Base-by-base conservation (phyloP, 2,113 vertebrate genomes). In the Agelaius phoeniceus region DNA sequence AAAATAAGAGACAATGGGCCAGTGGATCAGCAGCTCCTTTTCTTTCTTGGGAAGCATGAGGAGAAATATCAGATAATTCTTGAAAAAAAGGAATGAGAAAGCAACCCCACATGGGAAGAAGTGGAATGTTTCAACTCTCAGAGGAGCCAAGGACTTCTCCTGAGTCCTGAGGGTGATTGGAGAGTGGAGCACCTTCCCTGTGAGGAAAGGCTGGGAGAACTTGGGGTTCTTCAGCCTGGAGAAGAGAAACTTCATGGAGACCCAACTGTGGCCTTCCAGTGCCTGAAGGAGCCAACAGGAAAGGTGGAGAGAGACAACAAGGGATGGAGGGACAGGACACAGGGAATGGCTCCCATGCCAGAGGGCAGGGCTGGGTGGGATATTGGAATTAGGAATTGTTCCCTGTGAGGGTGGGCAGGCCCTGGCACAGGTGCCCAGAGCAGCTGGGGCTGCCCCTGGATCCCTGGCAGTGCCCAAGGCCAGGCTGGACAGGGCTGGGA, bases 1-100 rank as follows among this genome's bases (percentile, higher is more conserved):
- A 75, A 61, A 89, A 65, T n/a, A 39, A 91, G 58, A 75, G 55
- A 72, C 1, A 43, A 61, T 19, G 55, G 74, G 67, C 13, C 71
- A 68, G 46, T 74, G 87, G 91, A 66, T 94, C 81, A 83, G 62
- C 1, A 6, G n/a, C 59, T 87, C 62, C 67, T 96, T 84, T 77
- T 24, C 81, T 39, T 81, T 8, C 43, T 72, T 9, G 16, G 2
- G 49, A 87, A 76, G 58, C 31, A 39, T 11, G 24, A 66, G 78
- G 11, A 85, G 84, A 54, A 74, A 80, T 69, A 21, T 21, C n/a
- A 79, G 58, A 10, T 49, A 91, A 39, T 54, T 62, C 15, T 2
- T 66, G 63, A n/a, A 66, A 90, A 89, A 85, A 28, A 26, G 10
- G 22, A 33, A 43, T 1, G 21, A 59, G 31, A 46, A 44, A 41